phyloP scores from a whole-genome alignment of 1,140 invertebrate genomes.

The Cyphomyrmex costatus region DNA sequence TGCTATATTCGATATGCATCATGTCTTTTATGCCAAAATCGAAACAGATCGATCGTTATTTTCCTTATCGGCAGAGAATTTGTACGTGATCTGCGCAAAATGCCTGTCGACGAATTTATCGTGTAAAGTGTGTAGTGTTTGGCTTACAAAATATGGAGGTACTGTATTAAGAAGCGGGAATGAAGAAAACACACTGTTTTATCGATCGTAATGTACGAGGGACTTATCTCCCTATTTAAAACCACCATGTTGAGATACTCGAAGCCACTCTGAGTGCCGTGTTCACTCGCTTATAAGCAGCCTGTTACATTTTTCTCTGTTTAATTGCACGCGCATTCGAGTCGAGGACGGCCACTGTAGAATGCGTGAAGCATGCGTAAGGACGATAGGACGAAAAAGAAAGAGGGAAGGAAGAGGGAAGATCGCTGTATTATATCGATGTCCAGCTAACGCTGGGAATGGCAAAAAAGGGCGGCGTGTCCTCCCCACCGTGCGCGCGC shows the following conservation, averaged over 20 bases:
- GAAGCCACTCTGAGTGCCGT: not conserved
- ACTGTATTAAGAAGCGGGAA: conserved; percentile 24
- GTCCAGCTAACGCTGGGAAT: conserved; percentile 48
- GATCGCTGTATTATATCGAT: conserved; percentile 38
- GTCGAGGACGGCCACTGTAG: conserved; percentile 16
- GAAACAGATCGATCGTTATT: not conserved
- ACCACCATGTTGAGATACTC: not conserved
- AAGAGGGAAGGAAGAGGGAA: not conserved
- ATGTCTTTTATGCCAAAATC: no score
- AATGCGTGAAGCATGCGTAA: conserved; percentile 30
- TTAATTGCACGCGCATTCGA: conserved; percentile 36
- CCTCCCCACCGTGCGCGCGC: not conserved
- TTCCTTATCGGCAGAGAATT: not conserved
- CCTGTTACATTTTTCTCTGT: conserved; percentile 52
- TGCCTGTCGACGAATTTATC: not conserved
- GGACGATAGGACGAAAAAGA: conserved; percentile 16
- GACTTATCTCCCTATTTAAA: conserved; percentile 19
- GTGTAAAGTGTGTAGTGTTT: not conserved
- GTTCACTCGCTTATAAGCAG: not conserved
- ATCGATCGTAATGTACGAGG: conserved; percentile 18
- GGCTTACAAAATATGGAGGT: not conserved
- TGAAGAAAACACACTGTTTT: not conserved
- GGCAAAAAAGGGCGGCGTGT: conserved; percentile 36
- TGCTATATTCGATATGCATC: no score
- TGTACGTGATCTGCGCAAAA: not conserved